Evolutionary conservation across 2,797 vertebrate species (phyloP), one percentile per base, ranked within the genome.

Genomic region (Myiotriccus ornatus): DNA sequence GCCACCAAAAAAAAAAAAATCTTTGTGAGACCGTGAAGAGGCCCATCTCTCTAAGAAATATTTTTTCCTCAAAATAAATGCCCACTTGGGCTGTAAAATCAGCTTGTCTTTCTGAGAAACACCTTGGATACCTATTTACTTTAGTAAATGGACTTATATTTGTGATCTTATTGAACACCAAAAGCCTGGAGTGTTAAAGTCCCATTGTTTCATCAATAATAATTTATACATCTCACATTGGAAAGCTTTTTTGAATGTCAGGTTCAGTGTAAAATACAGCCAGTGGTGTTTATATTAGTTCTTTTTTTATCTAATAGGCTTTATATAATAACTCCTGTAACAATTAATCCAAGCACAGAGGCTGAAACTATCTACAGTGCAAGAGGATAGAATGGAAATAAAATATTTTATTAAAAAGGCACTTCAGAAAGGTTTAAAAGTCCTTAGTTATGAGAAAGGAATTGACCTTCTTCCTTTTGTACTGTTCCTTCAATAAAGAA

Each of bases 261-360:
- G 83, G 65, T 37, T 23, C 37, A 34, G 41, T 56, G 67, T 79
- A 63, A 90, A 94, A 87, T 87, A 89, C 44, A 76, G 49, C 46
- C 75, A 83, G 35, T 21, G 43, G n/a, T 80, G 55, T 94, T 93
- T 84, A 70, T 90, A 89, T 68, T 64, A 71, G 47, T 23, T 83
- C 14, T 67, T 37, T 65, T 30, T 84, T 80, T 73, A 55, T 17
- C 41, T 84, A 87, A 76, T 74, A 89, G 60, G 78, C 79, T 95
- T 93, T 92, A 44, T 91, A 56, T 87, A 92, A 76, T 87, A 89
- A 76, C 57, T 89, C 41, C 64, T 89, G 69, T 87, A 93, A 83
- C 75, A 94, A 94, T 88, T 95, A 95, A 90, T 80, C 69, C 62
- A 12, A 65, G 56, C 35, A 75, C 35, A 93, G 87, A 81, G 52